Evolutionary conservation across 2,797 vertebrate species (phyloP), one percentile per base, ranked within the genome.

Genomic region (Aldrovandia affinis): DNA sequence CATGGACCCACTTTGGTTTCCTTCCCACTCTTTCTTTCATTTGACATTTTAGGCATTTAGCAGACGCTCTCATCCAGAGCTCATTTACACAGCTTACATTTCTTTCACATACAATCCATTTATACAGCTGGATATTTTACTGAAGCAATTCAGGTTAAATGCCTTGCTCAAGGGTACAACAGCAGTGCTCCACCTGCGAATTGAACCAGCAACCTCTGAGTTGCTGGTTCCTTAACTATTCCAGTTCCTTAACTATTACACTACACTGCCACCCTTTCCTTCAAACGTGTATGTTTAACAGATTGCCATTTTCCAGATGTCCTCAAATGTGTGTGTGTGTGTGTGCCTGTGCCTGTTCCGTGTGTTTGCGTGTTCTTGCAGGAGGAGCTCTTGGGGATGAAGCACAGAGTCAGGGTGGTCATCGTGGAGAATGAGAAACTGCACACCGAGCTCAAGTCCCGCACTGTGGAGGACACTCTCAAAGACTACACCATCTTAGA

Each of bases 351-450:
- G 39, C 82, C 50, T 82, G 47, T 78, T 83, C 6, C 80, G 75
- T 78, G 79, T 75, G 52, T 61, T 77, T 63, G 70, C 75, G 44
- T 87, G 73, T 87, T 14, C 81, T 65, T 84, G 5, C 87, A 99
- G 98, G 98, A 98, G 12, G 97, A 99, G 88, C 90, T 98, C 47
- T 92, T 93, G 83, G 95, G 90, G 61, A 88, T 98, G 93, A 98
- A 98, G 90, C 93, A 95, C 83, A 93, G 85, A 82, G 75, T 98
- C 85, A 93, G 92, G 86, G 94, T 96, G 77, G 94, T 97, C 90
- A 93, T 97, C 79, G 89, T 97, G 89, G 96, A 98, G 92, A 99
- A 98, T 81, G 96, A 97, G 86, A 96, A 95, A 20, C 95, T 99
- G 68, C 95, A 95, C 1, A 89, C 94, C 80, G 92, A 96, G 25